These are phyloP conservation scores for Phoebastria nigripes DNA, from an alignment of 2,797 vertebrate species.

Conservation along the genomic window DNA sequence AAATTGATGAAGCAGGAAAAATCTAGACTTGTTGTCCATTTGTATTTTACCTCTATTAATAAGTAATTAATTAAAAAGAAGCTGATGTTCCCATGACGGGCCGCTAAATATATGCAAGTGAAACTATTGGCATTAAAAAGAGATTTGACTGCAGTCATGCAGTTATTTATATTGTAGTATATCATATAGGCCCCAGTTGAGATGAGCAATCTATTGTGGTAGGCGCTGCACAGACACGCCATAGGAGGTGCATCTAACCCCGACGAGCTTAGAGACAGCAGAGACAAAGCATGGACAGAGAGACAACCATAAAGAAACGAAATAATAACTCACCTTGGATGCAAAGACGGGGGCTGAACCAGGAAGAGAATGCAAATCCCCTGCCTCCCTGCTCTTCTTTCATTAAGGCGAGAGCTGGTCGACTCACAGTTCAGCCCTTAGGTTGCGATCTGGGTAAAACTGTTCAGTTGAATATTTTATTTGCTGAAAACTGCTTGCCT, in stretches of 20 bases:
- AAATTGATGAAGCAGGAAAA: conserved; percentile 32
- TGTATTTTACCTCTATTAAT: conserved; percentile 55
- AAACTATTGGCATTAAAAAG: conserved; percentile 42
- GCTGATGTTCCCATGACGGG: conserved; percentile 21
- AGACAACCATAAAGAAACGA: not conserved
- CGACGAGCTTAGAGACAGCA: rapidly evolving
- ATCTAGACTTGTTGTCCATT: not conserved
- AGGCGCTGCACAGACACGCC: not conserved
- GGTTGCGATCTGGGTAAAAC: not conserved
- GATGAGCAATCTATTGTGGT: not conserved
- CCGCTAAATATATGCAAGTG: conserved; percentile 10
- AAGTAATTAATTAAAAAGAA: conserved; percentile 58
- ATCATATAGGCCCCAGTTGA: not conserved
- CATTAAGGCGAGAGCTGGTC: not conserved
- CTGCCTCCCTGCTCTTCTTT: not conserved
- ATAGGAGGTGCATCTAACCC: not conserved
- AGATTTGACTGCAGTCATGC: conserved; percentile 15
- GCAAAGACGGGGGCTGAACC: not conserved
- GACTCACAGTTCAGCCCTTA: not conserved
- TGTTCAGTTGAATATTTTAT: not conserved
- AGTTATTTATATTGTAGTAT: conserved; percentile 45
- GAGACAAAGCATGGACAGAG: not conserved
- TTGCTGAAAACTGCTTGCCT: not conserved
- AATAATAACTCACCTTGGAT: not conserved
- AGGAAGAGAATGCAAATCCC: not conserved